phyloP scores from a whole-genome alignment of 1,140 invertebrate species.

The Hestina assimilis region DNA sequence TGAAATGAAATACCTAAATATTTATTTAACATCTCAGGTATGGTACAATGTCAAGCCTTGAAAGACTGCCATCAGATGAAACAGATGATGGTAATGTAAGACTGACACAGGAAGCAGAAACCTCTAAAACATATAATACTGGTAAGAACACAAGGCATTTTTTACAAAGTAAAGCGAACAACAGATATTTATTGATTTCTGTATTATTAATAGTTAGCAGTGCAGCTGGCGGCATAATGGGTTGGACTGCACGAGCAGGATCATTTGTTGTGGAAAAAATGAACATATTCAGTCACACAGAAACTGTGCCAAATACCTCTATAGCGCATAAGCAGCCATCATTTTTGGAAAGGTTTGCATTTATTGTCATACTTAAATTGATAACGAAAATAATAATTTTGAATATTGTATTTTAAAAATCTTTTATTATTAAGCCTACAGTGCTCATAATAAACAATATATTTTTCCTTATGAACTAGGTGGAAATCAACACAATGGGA shows the following conservation, averaged over 20 bases:
- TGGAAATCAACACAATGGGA: conserved; percentile 38
- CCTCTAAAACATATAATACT: conserved; percentile 50
- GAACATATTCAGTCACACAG: conserved; percentile 78
- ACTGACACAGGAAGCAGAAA: conserved; percentile 61
- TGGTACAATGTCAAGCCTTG: conserved; percentile 89
- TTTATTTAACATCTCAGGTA: conserved; percentile 55
- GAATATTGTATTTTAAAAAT: neutral
- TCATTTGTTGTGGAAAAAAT: conserved; percentile 90
- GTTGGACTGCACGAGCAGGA: conserved; percentile 88
- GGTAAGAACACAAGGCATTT: conserved; percentile 32
- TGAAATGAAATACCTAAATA: neutral
- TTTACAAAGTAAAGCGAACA: neutral
- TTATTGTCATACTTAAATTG: too few species aligned
- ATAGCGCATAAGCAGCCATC: conserved; percentile 71
- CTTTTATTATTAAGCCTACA: neutral
- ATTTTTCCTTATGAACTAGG: conserved; percentile 46
- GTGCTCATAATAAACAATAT: conserved; percentile 16
- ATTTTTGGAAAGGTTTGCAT: conserved; percentile 79
- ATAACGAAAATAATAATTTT: too few species aligned
- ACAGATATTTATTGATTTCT: neutral
- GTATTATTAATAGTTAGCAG: conserved; percentile 46
- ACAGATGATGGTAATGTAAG: conserved; percentile 77
- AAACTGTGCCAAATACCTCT: conserved; percentile 61
- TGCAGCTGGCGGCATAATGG: conserved; percentile 71
- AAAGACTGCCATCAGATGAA: conserved; percentile 81